These are phyloP conservation scores for Frankliniella fusca DNA, from an alignment of 2,888 invertebrate species.

Conservation along the genomic window DNA sequence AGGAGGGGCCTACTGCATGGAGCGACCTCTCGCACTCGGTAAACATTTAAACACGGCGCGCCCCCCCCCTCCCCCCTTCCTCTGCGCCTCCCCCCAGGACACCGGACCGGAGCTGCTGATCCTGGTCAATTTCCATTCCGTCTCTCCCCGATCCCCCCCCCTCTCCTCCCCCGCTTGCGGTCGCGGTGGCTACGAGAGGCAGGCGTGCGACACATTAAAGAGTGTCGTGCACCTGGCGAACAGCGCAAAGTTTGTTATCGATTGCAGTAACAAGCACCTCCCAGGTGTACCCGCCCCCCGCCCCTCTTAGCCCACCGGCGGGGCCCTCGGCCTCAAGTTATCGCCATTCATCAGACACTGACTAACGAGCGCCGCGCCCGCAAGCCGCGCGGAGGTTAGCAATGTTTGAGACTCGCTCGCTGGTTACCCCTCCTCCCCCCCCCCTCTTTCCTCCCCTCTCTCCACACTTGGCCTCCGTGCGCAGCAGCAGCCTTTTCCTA, in stretches of 20 bases:
- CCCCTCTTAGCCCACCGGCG: neutral
- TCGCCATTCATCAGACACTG: conserved; percentile 16
- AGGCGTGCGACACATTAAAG: neutral
- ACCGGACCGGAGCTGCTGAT: neutral
- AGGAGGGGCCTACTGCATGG: too few relatives aligned
- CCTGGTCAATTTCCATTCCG: too few relatives aligned
- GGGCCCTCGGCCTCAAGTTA: conserved; percentile 8
- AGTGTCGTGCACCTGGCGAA: conserved; percentile 18
- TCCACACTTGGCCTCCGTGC: too few relatives aligned
- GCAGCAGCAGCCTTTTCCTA: too few relatives aligned
- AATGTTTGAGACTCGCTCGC: neutral
- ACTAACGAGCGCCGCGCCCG: neutral
- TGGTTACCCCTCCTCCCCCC: too few relatives aligned
- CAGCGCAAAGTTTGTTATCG: conserved; percentile 14
- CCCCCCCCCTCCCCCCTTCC: neutral
- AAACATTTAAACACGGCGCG: neutral
- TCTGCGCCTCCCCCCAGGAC: neutral
- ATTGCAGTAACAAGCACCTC: conserved; percentile 14
- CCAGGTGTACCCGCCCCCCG: too few relatives aligned
- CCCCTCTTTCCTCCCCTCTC: too few relatives aligned
- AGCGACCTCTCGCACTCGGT: neutral
- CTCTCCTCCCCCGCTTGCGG: too few relatives aligned
- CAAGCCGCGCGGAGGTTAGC: neutral
- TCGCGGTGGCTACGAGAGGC: too few relatives aligned
- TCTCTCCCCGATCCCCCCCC: too few relatives aligned